These are phyloP conservation scores for Aphrocallistes beatrix DNA, from an alignment of 37 sponge, comb jelly and placozoan genomes.

Conservation along the genomic window DNA sequence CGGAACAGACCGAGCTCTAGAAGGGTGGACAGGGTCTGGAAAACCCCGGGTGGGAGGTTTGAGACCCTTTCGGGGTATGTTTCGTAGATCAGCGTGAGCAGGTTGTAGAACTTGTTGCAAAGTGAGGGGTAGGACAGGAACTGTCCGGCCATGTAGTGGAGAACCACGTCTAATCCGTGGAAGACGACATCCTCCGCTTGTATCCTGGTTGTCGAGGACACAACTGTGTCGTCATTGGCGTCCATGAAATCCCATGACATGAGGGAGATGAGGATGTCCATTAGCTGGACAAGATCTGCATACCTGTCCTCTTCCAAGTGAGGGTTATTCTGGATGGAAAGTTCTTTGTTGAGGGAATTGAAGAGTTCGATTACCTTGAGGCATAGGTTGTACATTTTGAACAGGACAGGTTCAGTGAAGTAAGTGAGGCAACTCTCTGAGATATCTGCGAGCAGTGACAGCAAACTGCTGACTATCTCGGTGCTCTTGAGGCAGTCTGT, in stretches of 20 bases:
- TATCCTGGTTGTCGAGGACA: neutral
- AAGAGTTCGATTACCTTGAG: neutral
- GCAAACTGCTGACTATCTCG: neutral
- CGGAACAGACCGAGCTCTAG: neutral
- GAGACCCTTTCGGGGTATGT: neutral
- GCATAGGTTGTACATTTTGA: slow-evolving; percentile 1
- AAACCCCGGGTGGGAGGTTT: neutral
- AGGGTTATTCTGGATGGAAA: neutral
- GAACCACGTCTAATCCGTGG: neutral
- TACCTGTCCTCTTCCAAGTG: neutral
- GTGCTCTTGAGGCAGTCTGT: neutral
- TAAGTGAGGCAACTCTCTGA: neutral
- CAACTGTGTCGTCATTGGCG: neutral
- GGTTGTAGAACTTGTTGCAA: neutral
- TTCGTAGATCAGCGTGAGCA: neutral
- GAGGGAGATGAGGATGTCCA: neutral
- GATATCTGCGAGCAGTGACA: neutral
- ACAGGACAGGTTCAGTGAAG: neutral
- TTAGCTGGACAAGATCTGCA: neutral
- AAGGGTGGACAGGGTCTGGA: neutral
- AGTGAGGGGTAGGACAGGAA: neutral
- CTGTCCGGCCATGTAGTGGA: neutral
- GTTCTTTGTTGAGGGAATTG: neutral
- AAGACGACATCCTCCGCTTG: neutral
- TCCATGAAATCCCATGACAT: slow-evolving; percentile 12